Evolutionary conservation across 2,113 vertebrate species (phyloP).

Genomic region (Circaetus gallicus): DNA sequence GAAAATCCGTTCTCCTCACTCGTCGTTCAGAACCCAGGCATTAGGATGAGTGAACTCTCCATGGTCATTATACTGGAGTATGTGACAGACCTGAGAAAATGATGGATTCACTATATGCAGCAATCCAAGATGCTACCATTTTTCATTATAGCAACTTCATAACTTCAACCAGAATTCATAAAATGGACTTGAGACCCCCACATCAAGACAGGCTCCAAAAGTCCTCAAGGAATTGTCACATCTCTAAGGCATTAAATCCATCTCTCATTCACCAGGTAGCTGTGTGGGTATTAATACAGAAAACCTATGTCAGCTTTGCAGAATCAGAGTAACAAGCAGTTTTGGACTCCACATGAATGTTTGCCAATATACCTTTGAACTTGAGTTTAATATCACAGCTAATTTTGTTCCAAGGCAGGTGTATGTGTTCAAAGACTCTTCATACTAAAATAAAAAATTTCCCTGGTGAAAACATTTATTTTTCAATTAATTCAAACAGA

Average conservation of each 20-base stretch:
- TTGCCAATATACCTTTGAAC: background rate
- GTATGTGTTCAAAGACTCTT: background rate
- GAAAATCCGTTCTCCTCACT: background rate
- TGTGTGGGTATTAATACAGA: background rate
- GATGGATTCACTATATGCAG: background rate
- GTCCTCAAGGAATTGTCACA: background rate
- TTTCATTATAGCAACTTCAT: background rate
- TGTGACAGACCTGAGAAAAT: background rate
- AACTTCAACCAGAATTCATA: conserved; percentile 6
- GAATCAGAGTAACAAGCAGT: background rate
- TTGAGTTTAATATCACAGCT: background rate
- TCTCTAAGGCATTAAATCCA: background rate
- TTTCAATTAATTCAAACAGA: conserved; percentile 39
- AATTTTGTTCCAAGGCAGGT: conserved; percentile 18
- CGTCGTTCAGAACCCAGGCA: background rate
- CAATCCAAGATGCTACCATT: background rate
- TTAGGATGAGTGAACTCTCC: background rate
- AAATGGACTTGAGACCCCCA: background rate
- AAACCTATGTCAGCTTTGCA: background rate
- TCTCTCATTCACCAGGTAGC: background rate
- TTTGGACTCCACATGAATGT: background rate
- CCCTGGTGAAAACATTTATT: conserved; percentile 21
- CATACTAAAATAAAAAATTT: conserved; percentile 19
- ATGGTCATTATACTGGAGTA: background rate
- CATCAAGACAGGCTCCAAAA: background rate